Percentiles rank a stretch among this genome's conserved stretches.
phyloP scores from a whole-genome alignment of 2,888 invertebrate species.

The Adineta ricciae region DNA sequence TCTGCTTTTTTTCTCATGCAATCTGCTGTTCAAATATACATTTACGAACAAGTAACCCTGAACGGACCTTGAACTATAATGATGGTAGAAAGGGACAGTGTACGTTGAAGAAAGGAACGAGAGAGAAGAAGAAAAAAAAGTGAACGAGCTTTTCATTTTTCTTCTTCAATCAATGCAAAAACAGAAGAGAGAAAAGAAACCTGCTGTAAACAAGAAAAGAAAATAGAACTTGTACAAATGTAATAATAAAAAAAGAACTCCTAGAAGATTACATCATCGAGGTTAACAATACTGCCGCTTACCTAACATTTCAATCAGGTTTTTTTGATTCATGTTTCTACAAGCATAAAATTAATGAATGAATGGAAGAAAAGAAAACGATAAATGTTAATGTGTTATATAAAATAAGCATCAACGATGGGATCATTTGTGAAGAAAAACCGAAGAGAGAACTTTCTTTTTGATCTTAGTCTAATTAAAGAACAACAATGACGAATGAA shows the following conservation, averaged over 20 bases:
- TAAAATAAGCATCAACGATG: not conserved
- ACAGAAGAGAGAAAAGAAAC: not conserved
- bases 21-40: not conserved
- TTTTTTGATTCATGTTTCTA: not conserved
- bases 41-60: not conserved
- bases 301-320: not conserved
- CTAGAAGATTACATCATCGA: not conserved
- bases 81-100: not conserved
- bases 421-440: not conserved
- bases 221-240: not conserved
- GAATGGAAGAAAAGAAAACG: not conserved
- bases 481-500: not conserved
- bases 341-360: not conserved
- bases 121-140: not conserved
- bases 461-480: not conserved
- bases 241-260: not conserved
- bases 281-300: not conserved
- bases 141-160: not conserved
- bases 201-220: conserved; percentile 10
- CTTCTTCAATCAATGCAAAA: not conserved
- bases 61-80: conserved; percentile 11
- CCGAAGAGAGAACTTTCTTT: not conserved
- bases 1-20: not conserved
- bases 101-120: not conserved
- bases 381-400: not conserved